Evolutionary conservation across 2,797 vertebrate species (phyloP).

Genomic region (Tamandua tetradactyla): DNA sequence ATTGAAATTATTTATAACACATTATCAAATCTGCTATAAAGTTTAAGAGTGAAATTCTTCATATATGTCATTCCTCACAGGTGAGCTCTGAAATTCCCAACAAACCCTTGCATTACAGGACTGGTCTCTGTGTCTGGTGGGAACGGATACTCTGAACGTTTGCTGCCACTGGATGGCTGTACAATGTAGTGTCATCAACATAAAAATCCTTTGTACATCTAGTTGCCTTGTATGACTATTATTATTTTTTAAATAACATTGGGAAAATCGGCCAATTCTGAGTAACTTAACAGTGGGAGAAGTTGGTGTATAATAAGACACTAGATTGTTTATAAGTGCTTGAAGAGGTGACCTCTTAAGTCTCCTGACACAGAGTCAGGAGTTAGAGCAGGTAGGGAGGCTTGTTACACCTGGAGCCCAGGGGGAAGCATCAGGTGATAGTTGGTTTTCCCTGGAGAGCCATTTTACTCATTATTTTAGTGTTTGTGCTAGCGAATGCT

Average conservation of each 20-base stretch:
- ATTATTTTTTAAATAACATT: background rate
- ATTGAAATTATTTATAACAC: background rate
- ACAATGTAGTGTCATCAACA: background rate
- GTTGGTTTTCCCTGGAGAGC: conserved; percentile 40
- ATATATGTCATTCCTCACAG: background rate
- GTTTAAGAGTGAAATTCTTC: background rate
- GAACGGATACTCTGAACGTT: too few relatives aligned
- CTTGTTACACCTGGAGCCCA: background rate
- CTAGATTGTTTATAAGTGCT: conserved; percentile 35
- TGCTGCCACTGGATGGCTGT: background rate
- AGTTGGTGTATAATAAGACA: background rate
- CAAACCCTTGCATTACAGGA: background rate
- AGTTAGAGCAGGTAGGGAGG: background rate
- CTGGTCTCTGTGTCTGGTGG: background rate
- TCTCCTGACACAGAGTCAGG: conserved; percentile 5
- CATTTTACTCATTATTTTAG: conserved; percentile 55
- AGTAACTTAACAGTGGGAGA: background rate
- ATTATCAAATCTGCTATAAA: conserved; percentile 31
- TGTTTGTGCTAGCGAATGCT: conserved; percentile 55
- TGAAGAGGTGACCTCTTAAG: background rate
- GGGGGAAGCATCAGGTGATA: background rate
- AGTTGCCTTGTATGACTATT: background rate
- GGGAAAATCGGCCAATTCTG: background rate
- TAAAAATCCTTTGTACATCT: background rate
- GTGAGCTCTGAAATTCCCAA: conserved; percentile 2